A percentile compares a stretch with the other conserved stretches of the same genome.
Conservation (phyloP, 2,113 vertebrate species). For the Naja naja region DNA sequence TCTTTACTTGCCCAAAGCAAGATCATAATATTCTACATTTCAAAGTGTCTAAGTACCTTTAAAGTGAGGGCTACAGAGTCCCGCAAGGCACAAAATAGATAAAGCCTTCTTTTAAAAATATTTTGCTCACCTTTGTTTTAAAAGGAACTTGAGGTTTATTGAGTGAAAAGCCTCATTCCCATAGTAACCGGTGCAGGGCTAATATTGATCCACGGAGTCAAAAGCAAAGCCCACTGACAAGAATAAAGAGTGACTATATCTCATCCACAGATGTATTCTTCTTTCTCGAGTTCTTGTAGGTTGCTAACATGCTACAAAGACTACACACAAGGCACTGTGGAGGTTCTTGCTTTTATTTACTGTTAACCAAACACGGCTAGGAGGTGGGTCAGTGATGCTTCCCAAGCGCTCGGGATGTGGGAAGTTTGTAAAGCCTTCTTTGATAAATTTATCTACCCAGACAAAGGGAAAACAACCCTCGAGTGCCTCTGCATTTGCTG, state of each 20-base stretch:
- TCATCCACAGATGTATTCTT: constrained; percentile 69
- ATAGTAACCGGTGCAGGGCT: constrained; percentile 72
- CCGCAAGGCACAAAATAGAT: constrained; percentile 79
- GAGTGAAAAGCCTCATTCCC: constrained; percentile 72
- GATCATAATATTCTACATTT: constrained; percentile 84
- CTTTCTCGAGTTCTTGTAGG: constrained; percentile 64
- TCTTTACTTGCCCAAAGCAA: constrained; percentile 83
- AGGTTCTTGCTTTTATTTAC: constrained; percentile 34
- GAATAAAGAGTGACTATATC: constrained; percentile 71
- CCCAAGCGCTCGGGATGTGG: constrained; percentile 46
- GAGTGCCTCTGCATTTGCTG: background rate
- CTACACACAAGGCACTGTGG: constrained; percentile 41
- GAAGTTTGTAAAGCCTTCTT: constrained; percentile 15
- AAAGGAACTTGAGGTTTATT: constrained; percentile 81
- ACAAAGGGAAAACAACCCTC: background rate
- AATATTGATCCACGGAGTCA: constrained; percentile 77
- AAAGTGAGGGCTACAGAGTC: constrained; percentile 77
- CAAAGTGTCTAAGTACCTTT: constrained; percentile 81
- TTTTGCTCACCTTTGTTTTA: constrained; percentile 81
- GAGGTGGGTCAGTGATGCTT: background rate
- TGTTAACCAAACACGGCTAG: constrained; percentile 41
- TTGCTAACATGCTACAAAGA: constrained; percentile 65
- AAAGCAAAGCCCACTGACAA: constrained; percentile 72
- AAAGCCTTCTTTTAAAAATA: constrained; percentile 83
- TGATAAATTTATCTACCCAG: constrained; percentile 5